A percentile compares a stretch with the other conserved stretches of the same genome.
Evolutionary conservation across 2,797 vertebrate species (phyloP).

Genomic region (Arctocebus calabarensis): DNA sequence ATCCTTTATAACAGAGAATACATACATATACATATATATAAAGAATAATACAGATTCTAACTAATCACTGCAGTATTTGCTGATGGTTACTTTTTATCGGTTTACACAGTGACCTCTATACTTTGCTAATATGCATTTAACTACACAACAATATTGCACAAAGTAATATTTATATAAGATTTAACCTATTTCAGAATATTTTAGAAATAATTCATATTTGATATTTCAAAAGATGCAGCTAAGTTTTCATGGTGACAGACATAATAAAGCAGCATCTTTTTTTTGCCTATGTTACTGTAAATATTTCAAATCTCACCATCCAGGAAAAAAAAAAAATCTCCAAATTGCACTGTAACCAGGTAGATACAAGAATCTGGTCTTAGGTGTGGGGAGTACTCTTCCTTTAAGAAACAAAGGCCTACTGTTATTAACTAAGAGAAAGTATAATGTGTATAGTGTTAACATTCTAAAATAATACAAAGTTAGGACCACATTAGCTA

Average conservation of each 20-base stretch:
- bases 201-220: slow-evolving; percentile 89
- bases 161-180: slow-evolving; percentile 91
- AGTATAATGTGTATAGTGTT: slow-evolving; percentile 84
- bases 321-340: slow-evolving; percentile 85
- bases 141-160: slow-evolving; percentile 93
- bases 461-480: slow-evolving; percentile 86
- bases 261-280: slow-evolving; percentile 86
- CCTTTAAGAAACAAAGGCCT: slow-evolving; percentile 84
- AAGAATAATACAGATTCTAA: slow-evolving; percentile 91
- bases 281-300: slow-evolving; percentile 88
- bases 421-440: slow-evolving; percentile 81
- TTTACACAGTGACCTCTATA: slow-evolving; percentile 91
- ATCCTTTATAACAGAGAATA: slow-evolving; percentile 89
- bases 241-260: slow-evolving; percentile 84
- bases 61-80: slow-evolving; percentile 91
- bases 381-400: slow-evolving; percentile 83
- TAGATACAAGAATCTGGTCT: slow-evolving; percentile 85
- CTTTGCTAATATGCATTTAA: slow-evolving; percentile 90
- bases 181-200: slow-evolving; percentile 90
- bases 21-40: slow-evolving; percentile 89
- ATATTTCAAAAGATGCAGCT: slow-evolving; percentile 89
- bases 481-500: slow-evolving; percentile 80
- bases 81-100: slow-evolving; percentile 89
- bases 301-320: slow-evolving; percentile 87
- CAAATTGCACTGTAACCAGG: slow-evolving; percentile 88